These are phyloP conservation scores for Ameiurus melas DNA, from an alignment of 2,113 vertebrate genomes.

Conservation along the genomic window DNA sequence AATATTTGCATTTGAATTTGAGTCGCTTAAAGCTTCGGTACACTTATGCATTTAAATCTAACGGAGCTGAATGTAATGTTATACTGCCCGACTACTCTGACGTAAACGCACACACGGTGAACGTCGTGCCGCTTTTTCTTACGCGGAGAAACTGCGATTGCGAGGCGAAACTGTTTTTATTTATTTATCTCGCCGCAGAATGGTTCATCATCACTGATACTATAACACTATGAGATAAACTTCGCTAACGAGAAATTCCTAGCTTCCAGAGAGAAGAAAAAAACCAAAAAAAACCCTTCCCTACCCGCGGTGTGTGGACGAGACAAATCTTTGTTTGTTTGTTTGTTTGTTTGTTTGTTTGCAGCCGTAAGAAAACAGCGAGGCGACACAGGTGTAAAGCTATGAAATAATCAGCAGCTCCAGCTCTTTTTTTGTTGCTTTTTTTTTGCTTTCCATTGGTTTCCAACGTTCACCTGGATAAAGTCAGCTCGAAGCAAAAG, in stretches of 20 bases:
- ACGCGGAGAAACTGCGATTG: background rate
- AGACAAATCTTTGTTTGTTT: background rate
- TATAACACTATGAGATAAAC: background rate
- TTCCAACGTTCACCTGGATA: background rate
- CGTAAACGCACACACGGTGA: background rate
- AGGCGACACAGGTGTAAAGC: background rate
- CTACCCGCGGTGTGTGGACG: too few relatives aligned
- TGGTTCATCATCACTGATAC: background rate
- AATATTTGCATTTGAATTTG: too few relatives aligned
- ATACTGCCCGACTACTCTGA: background rate
- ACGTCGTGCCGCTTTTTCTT: background rate
- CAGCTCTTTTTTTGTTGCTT: too few relatives aligned
- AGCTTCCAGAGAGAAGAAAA: background rate
- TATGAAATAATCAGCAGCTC: background rate
- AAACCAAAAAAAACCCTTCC: background rate
- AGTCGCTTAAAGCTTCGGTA: background rate
- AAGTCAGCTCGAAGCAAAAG: background rate
- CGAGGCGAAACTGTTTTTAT: background rate
- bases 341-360: too few relatives aligned
- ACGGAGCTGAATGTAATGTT: background rate
- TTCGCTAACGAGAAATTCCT: background rate
- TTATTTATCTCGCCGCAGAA: background rate
- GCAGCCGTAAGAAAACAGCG: too few relatives aligned
- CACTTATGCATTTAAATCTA: background rate
- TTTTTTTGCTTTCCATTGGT: background rate